Conservation (phyloP, 2,888 invertebrate genomes). For the Acholoe squamosa region DNA sequence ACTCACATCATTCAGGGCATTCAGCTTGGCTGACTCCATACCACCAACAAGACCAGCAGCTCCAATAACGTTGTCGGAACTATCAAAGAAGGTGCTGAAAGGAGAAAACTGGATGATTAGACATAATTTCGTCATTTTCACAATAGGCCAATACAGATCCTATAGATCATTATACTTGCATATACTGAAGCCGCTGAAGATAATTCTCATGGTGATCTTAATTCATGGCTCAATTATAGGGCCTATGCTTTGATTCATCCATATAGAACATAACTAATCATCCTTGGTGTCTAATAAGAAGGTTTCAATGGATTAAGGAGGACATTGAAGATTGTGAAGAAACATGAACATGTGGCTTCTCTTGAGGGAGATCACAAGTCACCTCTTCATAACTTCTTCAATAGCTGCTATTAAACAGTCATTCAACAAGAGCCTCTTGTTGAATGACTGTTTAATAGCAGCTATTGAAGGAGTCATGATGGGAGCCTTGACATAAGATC, state of each 20-base stretch:
- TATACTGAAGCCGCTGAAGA: no score
- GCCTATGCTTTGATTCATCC: no score
- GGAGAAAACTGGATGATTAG: neutral
- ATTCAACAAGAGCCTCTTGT: neutral
- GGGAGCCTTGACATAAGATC: neutral
- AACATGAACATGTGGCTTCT: no score
- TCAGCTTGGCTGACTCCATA: neutral
- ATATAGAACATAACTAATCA: no score
- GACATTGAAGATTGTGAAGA: no score
- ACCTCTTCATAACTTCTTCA: neutral
- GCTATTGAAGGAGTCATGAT: neutral
- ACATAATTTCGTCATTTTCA: no score
- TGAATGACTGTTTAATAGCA: neutral
- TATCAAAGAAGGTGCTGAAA: slow-evolving; percentile 11
- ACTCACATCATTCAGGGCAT: neutral
- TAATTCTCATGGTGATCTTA: no score
- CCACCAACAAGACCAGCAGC: slow-evolving; percentile 25
- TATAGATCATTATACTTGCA: no score
- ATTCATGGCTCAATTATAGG: no score
- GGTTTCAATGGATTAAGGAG: no score
- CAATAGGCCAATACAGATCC: no score
- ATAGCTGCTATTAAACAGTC: neutral
- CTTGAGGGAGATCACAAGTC: neutral
- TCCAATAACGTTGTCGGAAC: neutral
- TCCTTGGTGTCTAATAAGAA: no score